A percentile compares a stretch with the other conserved stretches of the same genome.
Evolutionary conservation across 2,797 vertebrate genomes (phyloP).

Genomic region (Melanotaenia pygmaea): DNA sequence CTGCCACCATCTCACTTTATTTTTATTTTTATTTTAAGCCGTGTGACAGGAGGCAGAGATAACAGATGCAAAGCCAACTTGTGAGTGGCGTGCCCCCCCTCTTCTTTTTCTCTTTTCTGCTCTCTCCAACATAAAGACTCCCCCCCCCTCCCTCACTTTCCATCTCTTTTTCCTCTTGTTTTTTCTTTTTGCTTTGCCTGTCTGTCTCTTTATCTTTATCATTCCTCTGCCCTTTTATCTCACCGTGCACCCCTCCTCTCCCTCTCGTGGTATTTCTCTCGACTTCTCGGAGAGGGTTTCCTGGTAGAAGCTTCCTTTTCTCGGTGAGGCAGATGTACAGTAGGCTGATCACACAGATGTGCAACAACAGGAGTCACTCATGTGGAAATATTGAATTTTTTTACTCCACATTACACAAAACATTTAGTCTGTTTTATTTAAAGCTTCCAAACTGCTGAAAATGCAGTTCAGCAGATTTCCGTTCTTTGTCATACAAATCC

Average conservation of each 20-base stretch:
- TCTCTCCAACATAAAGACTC: conserved; percentile 57
- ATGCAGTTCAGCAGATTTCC: too few species aligned
- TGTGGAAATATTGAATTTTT: conserved; percentile 44
- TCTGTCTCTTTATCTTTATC: conserved; percentile 72
- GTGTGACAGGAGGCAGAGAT: conserved; percentile 77
- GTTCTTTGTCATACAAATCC: too few species aligned
- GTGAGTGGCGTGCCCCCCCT: conserved; percentile 62
- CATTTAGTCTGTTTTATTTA: too few species aligned
- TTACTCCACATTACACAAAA: too few species aligned
- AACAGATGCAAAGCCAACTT: conserved; percentile 78
- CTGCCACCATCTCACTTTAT: conserved; percentile 79
- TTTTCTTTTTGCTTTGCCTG: conserved; percentile 58
- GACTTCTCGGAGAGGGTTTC: conserved; percentile 57
- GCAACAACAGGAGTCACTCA: conserved; percentile 35
- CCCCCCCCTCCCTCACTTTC: conserved; percentile 38
- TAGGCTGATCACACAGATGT: conserved; percentile 52
- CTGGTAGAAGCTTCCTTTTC: conserved; percentile 52
- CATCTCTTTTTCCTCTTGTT: conserved; percentile 56
- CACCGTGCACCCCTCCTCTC: conserved; percentile 21
- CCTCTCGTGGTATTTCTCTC: conserved; percentile 60
- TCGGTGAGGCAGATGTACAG: conserved; percentile 51
- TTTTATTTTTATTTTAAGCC: conserved; percentile 84
- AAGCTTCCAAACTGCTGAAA: too few species aligned
- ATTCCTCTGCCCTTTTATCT: conserved; percentile 64
- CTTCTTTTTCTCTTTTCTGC: conserved; percentile 44